phyloP scores from a whole-genome alignment of 1,140 invertebrate species.

The Dendroctonus valens region DNA sequence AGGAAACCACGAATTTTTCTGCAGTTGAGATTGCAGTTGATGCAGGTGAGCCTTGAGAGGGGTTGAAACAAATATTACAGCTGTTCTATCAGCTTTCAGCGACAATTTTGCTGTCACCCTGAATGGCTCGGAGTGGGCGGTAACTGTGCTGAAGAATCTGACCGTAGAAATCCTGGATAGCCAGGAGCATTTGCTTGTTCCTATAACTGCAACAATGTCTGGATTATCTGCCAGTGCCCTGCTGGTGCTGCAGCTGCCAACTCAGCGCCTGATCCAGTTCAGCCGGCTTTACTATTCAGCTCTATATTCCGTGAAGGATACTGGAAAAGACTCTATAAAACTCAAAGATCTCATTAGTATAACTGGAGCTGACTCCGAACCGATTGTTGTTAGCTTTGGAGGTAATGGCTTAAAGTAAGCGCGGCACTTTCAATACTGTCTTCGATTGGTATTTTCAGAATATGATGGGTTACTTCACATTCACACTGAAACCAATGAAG shows the following conservation, averaged over 20 bases:
- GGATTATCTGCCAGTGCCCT: conserved; percentile 2
- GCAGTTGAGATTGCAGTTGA: conserved; percentile 10
- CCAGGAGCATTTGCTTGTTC: conserved; percentile 13
- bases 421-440: too few species aligned
- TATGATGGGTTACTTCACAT: too few species aligned
- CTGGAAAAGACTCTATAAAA: too few species aligned
- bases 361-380: too few species aligned
- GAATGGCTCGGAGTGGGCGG: conserved; percentile 15
- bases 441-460: too few species aligned
- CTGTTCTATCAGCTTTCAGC: background rate
- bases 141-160: conserved; percentile 9
- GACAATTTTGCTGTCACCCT: conserved; percentile 16
- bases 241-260: conserved; percentile 23
- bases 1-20: conserved; percentile 3
- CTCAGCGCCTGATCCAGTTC: conserved; percentile 7
- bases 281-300: conserved; percentile 11
- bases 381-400: too few species aligned
- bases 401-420: too few species aligned
- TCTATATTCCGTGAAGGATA: too few species aligned
- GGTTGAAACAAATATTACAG: background rate
- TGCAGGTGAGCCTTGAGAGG: background rate
- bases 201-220: conserved; percentile 20
- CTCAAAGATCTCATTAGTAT: too few species aligned
- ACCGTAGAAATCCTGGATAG: conserved; percentile 1
- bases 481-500: background rate